A percentile compares a stretch with the other conserved stretches of the same genome.
phyloP scores from a whole-genome alignment of 2,888 invertebrate species.

The Eumerus sabulonum region DNA sequence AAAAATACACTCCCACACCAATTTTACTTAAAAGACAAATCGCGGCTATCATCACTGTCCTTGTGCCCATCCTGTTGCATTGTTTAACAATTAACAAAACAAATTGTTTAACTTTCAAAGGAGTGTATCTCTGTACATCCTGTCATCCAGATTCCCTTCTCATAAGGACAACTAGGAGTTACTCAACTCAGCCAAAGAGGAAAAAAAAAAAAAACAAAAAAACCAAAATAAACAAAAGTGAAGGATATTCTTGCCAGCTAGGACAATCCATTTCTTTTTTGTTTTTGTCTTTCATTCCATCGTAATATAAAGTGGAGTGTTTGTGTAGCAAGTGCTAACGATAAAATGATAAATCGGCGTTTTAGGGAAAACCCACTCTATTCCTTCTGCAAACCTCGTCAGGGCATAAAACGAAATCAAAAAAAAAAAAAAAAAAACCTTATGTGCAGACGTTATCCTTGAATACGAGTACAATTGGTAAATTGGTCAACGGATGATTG shows the following conservation, averaged over 20 bases:
- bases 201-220: slow-evolving; percentile 9
- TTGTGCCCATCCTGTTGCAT: slow-evolving; percentile 60
- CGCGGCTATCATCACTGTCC: slow-evolving; percentile 24
- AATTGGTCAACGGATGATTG: slow-evolving; percentile 58
- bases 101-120: slow-evolving; percentile 70
- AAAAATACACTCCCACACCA: not conserved
- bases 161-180: slow-evolving; percentile 16
- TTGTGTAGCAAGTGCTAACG: slow-evolving; percentile 54
- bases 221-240: slow-evolving; percentile 2
- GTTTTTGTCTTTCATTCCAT: not conserved
- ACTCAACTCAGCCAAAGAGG: not conserved
- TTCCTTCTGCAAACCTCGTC: slow-evolving; percentile 2
- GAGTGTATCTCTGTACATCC: slow-evolving; percentile 19
- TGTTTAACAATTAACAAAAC: slow-evolving; percentile 70
- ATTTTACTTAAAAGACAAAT: slow-evolving; percentile 27
- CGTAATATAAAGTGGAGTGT: slow-evolving; percentile 27
- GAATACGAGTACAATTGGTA: slow-evolving; percentile 50
- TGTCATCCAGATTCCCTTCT: slow-evolving; percentile 34
- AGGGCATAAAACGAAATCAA: not conserved
- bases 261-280: slow-evolving; percentile 39
- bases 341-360: slow-evolving; percentile 60
- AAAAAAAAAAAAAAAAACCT: slow-evolving; percentile 13
- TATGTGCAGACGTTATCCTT: slow-evolving; percentile 34
- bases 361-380: slow-evolving; percentile 42
- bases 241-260: slow-evolving; percentile 27